These are phyloP conservation scores for Hydropsyche tenuis DNA, from an alignment of 1,140 invertebrate genomes.

Conservation along the genomic window DNA sequence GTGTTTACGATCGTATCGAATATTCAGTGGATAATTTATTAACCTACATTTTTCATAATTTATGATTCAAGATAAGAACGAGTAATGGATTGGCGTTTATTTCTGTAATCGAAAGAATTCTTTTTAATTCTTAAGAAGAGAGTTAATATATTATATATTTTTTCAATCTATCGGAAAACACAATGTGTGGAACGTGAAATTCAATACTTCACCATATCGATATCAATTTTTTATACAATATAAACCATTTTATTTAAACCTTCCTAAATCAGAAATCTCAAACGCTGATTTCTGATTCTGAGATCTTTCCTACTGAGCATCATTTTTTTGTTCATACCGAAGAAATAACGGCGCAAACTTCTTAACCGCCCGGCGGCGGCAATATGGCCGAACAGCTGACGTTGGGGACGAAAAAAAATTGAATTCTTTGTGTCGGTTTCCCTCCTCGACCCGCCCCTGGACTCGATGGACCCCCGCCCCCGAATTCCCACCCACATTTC, in stretches of 20 bases:
- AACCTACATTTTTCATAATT: too few species aligned
- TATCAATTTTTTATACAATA: too few species aligned
- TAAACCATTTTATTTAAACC: background rate
- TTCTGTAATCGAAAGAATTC: too few species aligned
- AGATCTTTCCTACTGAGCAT: background rate
- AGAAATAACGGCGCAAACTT: slow-evolving; percentile 22
- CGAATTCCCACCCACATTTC: background rate
- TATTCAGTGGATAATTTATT: too few species aligned
- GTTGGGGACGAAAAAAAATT: slow-evolving; percentile 17
- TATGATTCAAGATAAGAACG: too few species aligned
- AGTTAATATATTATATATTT: too few species aligned
- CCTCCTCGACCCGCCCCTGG: background rate
- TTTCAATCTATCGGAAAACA: too few species aligned
- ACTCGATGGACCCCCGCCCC: background rate
- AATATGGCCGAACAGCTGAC: slow-evolving; percentile 39
- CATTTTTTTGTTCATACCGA: background rate
- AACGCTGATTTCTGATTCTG: background rate
- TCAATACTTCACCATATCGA: background rate
- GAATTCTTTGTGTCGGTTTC: slow-evolving; percentile 26
- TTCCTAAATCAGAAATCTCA: background rate
- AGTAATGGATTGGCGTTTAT: too few species aligned
- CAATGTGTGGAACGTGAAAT: too few species aligned
- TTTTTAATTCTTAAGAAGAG: too few species aligned
- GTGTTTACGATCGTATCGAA: too few species aligned
- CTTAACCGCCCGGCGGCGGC: background rate